Base-by-base conservation (phyloP, 1,140 invertebrate genomes). In the Macrostomum lignano region DNA sequence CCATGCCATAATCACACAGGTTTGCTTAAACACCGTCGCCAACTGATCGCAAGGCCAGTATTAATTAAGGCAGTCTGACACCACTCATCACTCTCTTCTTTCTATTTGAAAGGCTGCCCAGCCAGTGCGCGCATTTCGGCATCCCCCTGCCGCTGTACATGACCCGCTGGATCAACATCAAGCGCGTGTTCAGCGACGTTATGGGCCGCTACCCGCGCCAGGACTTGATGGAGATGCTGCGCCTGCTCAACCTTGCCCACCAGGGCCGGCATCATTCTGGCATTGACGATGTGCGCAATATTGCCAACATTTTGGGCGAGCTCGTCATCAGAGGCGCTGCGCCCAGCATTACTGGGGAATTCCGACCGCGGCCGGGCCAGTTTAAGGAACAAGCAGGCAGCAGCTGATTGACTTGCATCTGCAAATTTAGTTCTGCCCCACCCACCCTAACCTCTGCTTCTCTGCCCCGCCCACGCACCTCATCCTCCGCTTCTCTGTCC, bases 91-190 rank as follows among this genome's bases (percentile, higher is more conserved):
- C n/a, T n/a, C n/a, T n/a, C n/a, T 34, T 36, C 33, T 34, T 22
- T 35, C 36, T 33, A 31, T 20, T 21, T 40, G 41, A 28, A 31
- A 57, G 54, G 48, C 40, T 70, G 10, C 65, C 63, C 7, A 40
- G 40, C 0, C 66, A 70, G 39, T 68, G 65, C 40, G 10, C 44
- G 10, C 40, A 60, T 19, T 58, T 62, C 4, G 40, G 49, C 1
- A 38, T 67, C n/a, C 17, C 38, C 7, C 21, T 61, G n/a, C 58
- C 62, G 3, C n/a, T 43, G 10, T 59, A 65, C 42, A 63, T 65
- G 30, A 48, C 50, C 9, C 36, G 47, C n/a, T 69, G 67, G 67
- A 63, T 67, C 24, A 65, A 69, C 43, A 51, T 69, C 3, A 68
- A 68, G 51, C 57, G 51, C 42, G 55, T 61, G 10, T 52, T 42